Conservation (phyloP, 2,113 vertebrate species). For the Okapia johnstoni region DNA sequence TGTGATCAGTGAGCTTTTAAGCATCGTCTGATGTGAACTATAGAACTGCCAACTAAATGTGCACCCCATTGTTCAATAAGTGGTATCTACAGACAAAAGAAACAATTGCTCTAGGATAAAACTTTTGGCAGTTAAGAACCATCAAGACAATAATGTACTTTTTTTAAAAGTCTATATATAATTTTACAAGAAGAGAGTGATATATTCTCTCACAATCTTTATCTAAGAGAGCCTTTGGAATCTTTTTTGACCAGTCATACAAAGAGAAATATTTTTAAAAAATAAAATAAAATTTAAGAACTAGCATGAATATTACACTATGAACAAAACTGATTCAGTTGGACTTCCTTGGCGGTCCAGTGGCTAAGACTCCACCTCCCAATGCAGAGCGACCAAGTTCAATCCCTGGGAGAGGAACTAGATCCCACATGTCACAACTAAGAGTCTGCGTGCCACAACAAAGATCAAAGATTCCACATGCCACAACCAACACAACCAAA, state of each 20-base stretch:
- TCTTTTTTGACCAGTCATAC: neutral
- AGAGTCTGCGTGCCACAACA: neutral
- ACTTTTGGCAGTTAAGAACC: neutral
- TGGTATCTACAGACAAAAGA: neutral
- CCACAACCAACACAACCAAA: neutral
- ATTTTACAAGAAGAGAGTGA: neutral
- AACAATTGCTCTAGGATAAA: neutral
- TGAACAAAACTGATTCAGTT: neutral
- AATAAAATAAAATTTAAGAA: neutral
- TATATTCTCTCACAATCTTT: neutral
- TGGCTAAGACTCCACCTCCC: neutral
- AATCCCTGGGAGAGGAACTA: neutral
- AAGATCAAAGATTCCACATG: neutral
- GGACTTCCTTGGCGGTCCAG: neutral
- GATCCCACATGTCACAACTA: neutral
- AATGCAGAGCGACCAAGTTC: neutral
- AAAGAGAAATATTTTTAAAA: neutral
- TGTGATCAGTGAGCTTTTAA: conserved; percentile 74
- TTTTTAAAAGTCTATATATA: neutral
- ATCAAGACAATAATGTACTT: neutral
- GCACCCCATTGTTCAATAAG: fast-evolving
- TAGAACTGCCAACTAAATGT: conserved; percentile 52
- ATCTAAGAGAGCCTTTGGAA: neutral
- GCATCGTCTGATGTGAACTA: conserved; percentile 79
- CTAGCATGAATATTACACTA: neutral